These are phyloP conservation scores for Gerris buenoi DNA, from an alignment of 1,140 invertebrate genomes.

Conservation along the genomic window DNA sequence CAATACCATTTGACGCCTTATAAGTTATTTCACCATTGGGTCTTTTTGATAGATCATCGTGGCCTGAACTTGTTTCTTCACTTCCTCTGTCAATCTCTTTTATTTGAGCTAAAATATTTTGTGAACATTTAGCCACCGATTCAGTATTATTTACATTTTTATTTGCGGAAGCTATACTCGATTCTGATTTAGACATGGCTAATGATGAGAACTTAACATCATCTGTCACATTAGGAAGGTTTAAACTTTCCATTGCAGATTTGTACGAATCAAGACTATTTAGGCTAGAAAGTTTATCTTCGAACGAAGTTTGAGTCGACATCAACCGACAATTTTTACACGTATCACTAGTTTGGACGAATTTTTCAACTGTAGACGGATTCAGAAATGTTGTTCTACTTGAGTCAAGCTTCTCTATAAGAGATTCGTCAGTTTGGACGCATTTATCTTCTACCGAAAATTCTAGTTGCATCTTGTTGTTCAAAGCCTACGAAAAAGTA, in stretches of 20 bases:
- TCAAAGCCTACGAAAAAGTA: conserved; percentile 23
- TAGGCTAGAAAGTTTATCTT: background rate
- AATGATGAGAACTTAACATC: background rate
- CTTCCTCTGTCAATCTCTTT: too few relatives aligned
- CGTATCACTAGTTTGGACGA: background rate
- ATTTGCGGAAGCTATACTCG: too few relatives aligned
- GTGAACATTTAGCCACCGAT: too few relatives aligned
- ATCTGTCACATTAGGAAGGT: background rate
- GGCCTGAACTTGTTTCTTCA: too few relatives aligned
- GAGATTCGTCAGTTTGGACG: conserved; percentile 12
- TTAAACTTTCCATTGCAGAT: background rate
- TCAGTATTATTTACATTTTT: too few relatives aligned
- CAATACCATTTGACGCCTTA: too few relatives aligned
- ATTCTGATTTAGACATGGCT: background rate
- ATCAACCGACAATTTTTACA: background rate
- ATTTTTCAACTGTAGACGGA: conserved; percentile 4
- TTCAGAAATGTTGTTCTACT: background rate
- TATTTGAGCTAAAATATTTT: too few relatives aligned
- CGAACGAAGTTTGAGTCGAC: background rate
- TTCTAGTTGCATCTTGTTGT: conserved; percentile 24
- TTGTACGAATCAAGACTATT: conserved; percentile 1
- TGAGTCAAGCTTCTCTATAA: background rate
- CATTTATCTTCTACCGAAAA: conserved; percentile 21
- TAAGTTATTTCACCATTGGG: too few relatives aligned
- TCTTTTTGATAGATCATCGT: too few relatives aligned